Base-by-base conservation (phyloP, 2,797 vertebrate species). In the Cynopterus sphinx region DNA sequence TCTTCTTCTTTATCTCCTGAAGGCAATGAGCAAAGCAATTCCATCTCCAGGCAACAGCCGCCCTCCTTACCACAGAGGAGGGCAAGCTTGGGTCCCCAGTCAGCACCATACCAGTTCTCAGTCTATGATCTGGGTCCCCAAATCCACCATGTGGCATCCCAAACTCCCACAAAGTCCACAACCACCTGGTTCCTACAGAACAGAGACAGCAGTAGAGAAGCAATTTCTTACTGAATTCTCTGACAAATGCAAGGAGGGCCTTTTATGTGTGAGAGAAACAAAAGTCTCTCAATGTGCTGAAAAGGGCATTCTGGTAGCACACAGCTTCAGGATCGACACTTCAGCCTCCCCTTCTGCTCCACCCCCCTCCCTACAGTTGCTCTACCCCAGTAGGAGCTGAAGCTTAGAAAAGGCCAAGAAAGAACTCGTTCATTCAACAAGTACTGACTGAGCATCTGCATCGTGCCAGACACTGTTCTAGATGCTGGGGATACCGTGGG, bases 1-100 rank as follows among this genome's bases (percentile, higher is more conserved):
- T 99, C 98, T 99, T 99, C 99, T 99, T 99, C 96, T 99, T 99
- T 53, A 99, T 98, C 97, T 99, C 99, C 99, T 99, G 68, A 91
- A 96, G 83, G 49, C 88, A 55, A 94, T 2, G 0, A 22, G 28
- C 91, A 95, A 2, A 59, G 53, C 49, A 83, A 65, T 91, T 28
- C 67, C 31, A n/a, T 57, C 86, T 88, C 77, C 22, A 16, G 0
- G 49, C 24, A 94, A 74, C 51, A 94, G 91, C 53, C 96, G 90
- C 12, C 65, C 51, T 46, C 88, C 43, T 33, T 17, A 31, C 26
- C 49, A 77, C 24, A 36, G 61, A 75, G 31, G 22, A 78, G 22
- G 87, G 49, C 0, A 0, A 92, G 21, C 81, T 74, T 6, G 6
- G 77, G 12, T 55, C 91, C 36, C 39, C 1, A 15, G 12, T 65